Percentiles rank a stretch among this genome's conserved stretches.
Conservation (phyloP, 2,797 vertebrate genomes). For the Sardinella longiceps region DNA sequence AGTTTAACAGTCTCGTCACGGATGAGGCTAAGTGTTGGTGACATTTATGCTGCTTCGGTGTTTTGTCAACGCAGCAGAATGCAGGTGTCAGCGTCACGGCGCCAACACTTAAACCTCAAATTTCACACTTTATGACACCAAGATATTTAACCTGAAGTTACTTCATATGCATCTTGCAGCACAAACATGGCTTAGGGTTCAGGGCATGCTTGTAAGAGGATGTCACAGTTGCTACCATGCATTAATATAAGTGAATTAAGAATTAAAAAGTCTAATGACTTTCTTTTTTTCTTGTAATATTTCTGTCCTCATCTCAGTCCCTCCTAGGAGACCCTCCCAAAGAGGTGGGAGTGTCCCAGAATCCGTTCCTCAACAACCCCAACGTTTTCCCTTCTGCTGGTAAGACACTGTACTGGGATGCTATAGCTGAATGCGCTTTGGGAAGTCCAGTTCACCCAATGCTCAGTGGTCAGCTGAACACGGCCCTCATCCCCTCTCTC, state of each 20-base stretch:
- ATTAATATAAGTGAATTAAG: neutral
- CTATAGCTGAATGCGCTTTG: neutral
- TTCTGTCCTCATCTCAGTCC: constrained; percentile 69
- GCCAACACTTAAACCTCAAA: neutral
- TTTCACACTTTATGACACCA: neutral
- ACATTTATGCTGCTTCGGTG: neutral
- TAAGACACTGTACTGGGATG: constrained; percentile 42
- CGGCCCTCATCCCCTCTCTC: neutral
- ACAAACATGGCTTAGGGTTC: no score
- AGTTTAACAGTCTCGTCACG: neutral
- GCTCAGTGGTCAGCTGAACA: neutral
- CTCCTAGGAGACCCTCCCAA: constrained; percentile 86
- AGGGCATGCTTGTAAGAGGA: neutral
- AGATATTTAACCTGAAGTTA: no score
- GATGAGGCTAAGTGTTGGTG: neutral
- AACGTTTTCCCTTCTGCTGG: constrained; percentile 75
- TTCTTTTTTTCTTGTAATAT: neutral
- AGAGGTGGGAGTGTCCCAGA: constrained; percentile 78
- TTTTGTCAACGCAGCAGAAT: neutral
- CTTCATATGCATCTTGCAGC: no score
- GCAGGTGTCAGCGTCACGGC: neutral
- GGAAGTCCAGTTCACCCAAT: neutral
- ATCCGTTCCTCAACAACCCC: constrained; percentile 78
- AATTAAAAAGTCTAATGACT: neutral
- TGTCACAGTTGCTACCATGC: neutral